Conservation (phyloP, 2,113 vertebrate species). For the Eleginops maclovinus region DNA sequence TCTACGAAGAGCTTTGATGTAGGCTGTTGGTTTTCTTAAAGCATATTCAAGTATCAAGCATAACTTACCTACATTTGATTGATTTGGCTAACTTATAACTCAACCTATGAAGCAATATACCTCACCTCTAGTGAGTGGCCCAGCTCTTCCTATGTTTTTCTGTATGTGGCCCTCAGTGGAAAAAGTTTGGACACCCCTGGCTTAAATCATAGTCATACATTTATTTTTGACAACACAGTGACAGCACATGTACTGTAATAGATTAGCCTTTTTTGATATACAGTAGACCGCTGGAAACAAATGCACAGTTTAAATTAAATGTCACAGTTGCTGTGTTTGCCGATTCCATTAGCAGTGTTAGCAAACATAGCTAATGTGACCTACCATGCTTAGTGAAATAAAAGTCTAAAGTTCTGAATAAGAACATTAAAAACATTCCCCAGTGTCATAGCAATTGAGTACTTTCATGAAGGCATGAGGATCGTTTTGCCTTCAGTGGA, state of each 20-base stretch:
- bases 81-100: no score
- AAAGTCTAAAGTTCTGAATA: not conserved
- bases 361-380: not conserved
- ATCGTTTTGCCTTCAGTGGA: slow-evolving; percentile 6
- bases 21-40: no score
- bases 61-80: no score
- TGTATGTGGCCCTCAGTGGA: no score
- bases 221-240: not conserved
- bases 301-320: not conserved
- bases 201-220: no score
- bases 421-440: not conserved
- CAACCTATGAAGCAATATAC: no score
- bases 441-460: slow-evolving; percentile 2
- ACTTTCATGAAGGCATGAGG: not conserved
- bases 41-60: no score
- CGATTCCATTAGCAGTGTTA: not conserved
- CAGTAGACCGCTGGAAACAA: not conserved
- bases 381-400: not conserved
- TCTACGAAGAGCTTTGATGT: no score
- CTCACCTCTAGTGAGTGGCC: no score
- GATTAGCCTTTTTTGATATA: not conserved
- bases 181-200: no score
- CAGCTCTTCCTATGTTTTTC: no score
- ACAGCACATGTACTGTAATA: slow-evolving; percentile 8
- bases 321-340: not conserved